These are phyloP conservation scores for Loxodonta africana DNA, from an alignment of 2,113 vertebrate genomes.

Conservation along the genomic window DNA sequence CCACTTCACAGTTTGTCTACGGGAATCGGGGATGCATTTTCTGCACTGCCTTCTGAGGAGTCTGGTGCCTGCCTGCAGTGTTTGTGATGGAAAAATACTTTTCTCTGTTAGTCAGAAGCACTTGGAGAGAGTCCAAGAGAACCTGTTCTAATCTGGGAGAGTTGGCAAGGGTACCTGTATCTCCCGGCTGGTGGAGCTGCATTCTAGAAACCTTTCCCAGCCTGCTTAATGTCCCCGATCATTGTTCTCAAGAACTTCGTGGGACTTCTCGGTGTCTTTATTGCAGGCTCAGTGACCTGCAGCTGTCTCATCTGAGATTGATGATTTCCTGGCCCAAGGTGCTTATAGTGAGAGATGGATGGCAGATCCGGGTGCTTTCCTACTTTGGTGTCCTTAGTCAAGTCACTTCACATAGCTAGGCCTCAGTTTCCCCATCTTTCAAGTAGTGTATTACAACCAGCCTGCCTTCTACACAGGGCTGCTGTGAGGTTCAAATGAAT, in stretches of 20 bases:
- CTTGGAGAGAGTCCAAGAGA: conserved; percentile 79
- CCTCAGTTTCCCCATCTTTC: background rate
- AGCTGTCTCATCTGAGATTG: conserved; percentile 57
- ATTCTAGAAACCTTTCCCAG: conserved; percentile 79
- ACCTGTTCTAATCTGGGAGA: conserved; percentile 83
- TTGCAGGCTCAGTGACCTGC: conserved; percentile 17
- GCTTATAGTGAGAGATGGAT: background rate
- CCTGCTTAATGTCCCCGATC: conserved; percentile 60
- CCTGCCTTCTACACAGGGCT: background rate
- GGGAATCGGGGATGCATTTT: background rate
- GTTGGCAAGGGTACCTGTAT: conserved; percentile 80
- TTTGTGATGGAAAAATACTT: conserved; percentile 83
- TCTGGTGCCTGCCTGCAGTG: conserved; percentile 63
- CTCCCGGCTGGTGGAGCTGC: conserved; percentile 65
- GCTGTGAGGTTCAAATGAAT: background rate
- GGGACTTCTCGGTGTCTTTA: conserved; percentile 69
- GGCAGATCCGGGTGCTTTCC: background rate
- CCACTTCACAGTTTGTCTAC: background rate
- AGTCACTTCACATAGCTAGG: background rate
- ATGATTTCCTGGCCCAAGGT: conserved; percentile 3
- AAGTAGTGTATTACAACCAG: background rate
- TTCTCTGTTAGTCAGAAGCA: conserved; percentile 78
- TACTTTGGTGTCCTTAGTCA: conserved; percentile 24
- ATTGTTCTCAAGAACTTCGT: conserved; percentile 68
- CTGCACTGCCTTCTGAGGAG: conserved; percentile 44